Percentiles rank a stretch among this genome's conserved stretches.
Evolutionary conservation across 2,113 vertebrate genomes (phyloP).

Genomic region (Glaucomys volans): DNA sequence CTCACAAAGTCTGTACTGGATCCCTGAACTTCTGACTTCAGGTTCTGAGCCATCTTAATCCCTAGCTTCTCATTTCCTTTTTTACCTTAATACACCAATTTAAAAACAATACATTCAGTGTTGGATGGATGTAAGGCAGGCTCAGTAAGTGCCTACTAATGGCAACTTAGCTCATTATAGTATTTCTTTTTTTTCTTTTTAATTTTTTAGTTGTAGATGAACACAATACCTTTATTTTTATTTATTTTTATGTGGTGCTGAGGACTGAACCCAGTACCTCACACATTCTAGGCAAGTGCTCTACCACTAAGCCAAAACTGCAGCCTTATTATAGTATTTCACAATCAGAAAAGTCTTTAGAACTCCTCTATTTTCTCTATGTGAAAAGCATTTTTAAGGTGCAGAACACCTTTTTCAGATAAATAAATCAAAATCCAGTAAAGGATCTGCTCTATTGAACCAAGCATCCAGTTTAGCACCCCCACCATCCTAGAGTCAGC

Average conservation of each 20-base stretch:
- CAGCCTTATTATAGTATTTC: not conserved
- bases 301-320: no score
- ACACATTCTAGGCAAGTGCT: no score
- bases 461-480: not conserved
- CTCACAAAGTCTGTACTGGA: not conserved
- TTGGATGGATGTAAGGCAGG: not conserved
- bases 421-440: not conserved
- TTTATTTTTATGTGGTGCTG: no score
- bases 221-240: no score
- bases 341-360: not conserved
- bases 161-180: not conserved
- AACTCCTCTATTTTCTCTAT: conserved; percentile 34
- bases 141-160: not conserved
- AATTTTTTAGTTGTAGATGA: no score
- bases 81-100: not conserved
- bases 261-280: no score
- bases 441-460: not conserved
- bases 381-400: not conserved
- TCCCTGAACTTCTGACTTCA: not conserved
- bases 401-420: not conserved
- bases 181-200: not conserved
- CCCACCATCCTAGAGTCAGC: not conserved
- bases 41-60: not conserved
- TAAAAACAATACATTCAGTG: not conserved
- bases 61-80: not conserved